A percentile compares a stretch with the other conserved stretches of the same genome.
Evolutionary conservation across 2,113 vertebrate species (phyloP).

Genomic region (Labeo rohita): DNA sequence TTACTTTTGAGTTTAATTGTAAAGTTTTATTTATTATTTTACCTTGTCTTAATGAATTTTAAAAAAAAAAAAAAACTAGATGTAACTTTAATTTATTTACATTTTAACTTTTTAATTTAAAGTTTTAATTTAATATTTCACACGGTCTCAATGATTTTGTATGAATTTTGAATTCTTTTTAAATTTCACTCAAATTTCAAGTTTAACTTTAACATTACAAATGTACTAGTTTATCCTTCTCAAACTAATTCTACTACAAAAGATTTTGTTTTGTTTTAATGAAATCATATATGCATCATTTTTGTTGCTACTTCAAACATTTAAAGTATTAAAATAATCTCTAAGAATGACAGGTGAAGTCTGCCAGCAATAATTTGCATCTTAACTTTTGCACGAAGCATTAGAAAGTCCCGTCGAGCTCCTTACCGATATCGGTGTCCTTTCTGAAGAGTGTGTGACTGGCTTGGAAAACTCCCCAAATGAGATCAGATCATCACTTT

Average conservation of each 20-base stretch:
- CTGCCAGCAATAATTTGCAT: not conserved
- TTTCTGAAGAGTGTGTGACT: not conserved
- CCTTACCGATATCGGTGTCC: slow-evolving; percentile 12
- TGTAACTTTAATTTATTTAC: too few species aligned
- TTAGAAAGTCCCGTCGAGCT: not conserved
- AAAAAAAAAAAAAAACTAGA: too few species aligned
- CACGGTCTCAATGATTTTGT: too few species aligned
- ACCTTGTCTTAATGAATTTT: not conserved
- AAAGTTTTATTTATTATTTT: not conserved
- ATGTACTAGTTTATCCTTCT: not conserved
- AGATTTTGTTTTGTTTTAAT: too few species aligned
- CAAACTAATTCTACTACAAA: not conserved
- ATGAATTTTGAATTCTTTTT: too few species aligned
- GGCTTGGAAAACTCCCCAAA: slow-evolving; percentile 51
- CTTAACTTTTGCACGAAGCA: not conserved
- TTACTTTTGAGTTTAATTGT: not conserved
- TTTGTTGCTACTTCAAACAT: not conserved
- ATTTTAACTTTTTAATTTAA: too few species aligned
- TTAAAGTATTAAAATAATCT: not conserved
- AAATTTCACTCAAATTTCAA: too few species aligned
- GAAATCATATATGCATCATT: too few species aligned
- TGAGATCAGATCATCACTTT: slow-evolving; percentile 30
- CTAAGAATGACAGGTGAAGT: not conserved
- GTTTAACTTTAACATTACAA: too few species aligned
- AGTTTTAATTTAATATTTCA: too few species aligned